Conservation (phyloP, 2,113 vertebrate genomes). For the Zosterops japonicus region DNA sequence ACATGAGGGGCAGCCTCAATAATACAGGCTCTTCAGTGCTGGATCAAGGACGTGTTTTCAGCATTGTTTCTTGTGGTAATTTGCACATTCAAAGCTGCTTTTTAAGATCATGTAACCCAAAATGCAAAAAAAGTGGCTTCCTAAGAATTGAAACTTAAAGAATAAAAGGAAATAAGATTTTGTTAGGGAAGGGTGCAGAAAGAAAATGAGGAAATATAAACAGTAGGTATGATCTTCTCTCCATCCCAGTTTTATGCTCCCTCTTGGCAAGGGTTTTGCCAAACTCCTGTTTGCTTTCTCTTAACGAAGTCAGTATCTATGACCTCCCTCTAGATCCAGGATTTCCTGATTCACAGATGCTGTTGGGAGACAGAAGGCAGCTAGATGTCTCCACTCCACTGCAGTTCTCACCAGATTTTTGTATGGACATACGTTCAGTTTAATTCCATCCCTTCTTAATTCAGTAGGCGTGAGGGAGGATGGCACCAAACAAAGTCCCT, state of each 20-base stretch:
- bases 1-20: neutral
- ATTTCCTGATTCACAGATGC: neutral
- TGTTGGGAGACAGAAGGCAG: conserved; percentile 40
- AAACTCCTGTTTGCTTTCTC: neutral
- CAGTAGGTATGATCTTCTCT: neutral
- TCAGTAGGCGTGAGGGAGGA: neutral
- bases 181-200: neutral
- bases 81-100: neutral
- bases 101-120: neutral
- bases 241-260: neutral
- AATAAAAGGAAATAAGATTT: neutral
- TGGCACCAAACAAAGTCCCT: neutral
- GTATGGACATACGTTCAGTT: neutral
- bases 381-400: conserved; percentile 65
- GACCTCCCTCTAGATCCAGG: neutral
- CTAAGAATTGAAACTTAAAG: neutral
- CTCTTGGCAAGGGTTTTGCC: neutral
- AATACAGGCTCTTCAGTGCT: neutral
- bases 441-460: neutral
- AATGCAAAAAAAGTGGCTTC: neutral
- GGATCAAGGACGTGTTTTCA: neutral
- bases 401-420: neutral
- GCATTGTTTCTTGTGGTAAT: neutral
- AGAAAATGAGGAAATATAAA: neutral
- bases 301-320: neutral